Percentiles rank a stretch among this genome's conserved stretches.
Conservation (phyloP, 2,888 invertebrate genomes). For the Ophioninae sp. region DNA sequence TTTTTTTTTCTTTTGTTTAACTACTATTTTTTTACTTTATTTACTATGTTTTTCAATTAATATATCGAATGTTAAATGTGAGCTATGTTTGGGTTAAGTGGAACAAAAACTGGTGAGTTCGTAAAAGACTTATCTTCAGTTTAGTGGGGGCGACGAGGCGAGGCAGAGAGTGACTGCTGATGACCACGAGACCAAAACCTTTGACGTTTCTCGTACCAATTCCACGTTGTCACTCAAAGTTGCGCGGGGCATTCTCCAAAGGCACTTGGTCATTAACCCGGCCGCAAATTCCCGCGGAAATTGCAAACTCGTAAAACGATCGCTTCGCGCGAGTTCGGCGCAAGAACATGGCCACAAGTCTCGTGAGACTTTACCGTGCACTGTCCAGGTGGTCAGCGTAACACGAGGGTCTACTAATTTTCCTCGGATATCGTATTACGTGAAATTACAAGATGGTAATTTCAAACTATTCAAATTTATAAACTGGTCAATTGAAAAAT, state of each 20-base stretch:
- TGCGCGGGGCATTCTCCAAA: slow-evolving; percentile 49
- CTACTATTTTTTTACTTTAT: too few relatives aligned
- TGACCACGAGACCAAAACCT: slow-evolving; percentile 42
- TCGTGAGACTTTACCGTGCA: not conserved
- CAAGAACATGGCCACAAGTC: slow-evolving; percentile 32
- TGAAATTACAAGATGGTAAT: slow-evolving; percentile 45
- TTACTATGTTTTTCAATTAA: too few relatives aligned
- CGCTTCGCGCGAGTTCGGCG: slow-evolving; percentile 24
- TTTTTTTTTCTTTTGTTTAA: too few relatives aligned
- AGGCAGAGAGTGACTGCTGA: slow-evolving; percentile 21
- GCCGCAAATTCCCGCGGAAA: slow-evolving; percentile 66
- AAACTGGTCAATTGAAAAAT: not conserved
- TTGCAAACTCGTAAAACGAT: slow-evolving; percentile 67
- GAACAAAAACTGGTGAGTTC: too few relatives aligned
- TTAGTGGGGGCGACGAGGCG: not conserved
- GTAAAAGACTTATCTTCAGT: too few relatives aligned
- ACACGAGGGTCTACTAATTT: not conserved
- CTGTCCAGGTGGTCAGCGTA: slow-evolving; percentile 7
- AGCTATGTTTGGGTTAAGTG: too few relatives aligned
- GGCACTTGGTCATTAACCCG: slow-evolving; percentile 55
- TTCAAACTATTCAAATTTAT: not conserved
- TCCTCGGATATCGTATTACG: slow-evolving; percentile 21
- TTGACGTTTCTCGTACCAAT: slow-evolving; percentile 41
- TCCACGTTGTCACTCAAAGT: slow-evolving; percentile 23
- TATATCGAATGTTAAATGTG: too few relatives aligned